Percentiles rank a stretch among this genome's conserved stretches.
phyloP scores from a whole-genome alignment of 2,797 vertebrate genomes.

The Hippocampus kuda region DNA sequence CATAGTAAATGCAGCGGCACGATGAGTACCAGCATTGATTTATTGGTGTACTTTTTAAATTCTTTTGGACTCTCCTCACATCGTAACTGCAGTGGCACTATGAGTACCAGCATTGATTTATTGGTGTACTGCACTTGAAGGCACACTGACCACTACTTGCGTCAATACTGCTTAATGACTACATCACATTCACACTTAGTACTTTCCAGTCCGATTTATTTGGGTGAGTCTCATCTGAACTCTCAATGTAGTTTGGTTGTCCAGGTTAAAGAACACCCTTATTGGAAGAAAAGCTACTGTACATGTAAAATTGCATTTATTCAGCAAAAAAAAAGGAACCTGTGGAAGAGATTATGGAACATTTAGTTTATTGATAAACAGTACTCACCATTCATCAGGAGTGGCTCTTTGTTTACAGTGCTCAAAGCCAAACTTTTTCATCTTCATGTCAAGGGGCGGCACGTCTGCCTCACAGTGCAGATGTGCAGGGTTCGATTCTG shows the following conservation, averaged over 20 bases:
- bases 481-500: too few relatives aligned
- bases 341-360: conserved; percentile 14
- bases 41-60: neutral
- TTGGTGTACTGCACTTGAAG: conserved; percentile 7
- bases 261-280: conserved; percentile 33
- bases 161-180: conserved; percentile 36
- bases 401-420: neutral
- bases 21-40: conserved; percentile 7
- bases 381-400: conserved; percentile 5
- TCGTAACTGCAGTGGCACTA: neutral
- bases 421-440: neutral
- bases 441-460: neutral
- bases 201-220: conserved; percentile 13
- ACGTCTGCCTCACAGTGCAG: too few relatives aligned
- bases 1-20: neutral
- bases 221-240: conserved; percentile 9
- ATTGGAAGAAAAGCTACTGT: conserved; percentile 20
- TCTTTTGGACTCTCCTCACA: neutral
- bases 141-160: conserved; percentile 12
- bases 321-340: conserved; percentile 19
- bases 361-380: conserved; percentile 9
- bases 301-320: conserved; percentile 36
- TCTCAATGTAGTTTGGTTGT: conserved; percentile 33
- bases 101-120: conserved; percentile 10
- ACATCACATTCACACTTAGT: conserved; percentile 29